These are phyloP conservation scores for Nemopilema nomurai DNA, from an alignment of 30 jellyfish, hydroid and myxozoan species.

Conservation along the genomic window DNA sequence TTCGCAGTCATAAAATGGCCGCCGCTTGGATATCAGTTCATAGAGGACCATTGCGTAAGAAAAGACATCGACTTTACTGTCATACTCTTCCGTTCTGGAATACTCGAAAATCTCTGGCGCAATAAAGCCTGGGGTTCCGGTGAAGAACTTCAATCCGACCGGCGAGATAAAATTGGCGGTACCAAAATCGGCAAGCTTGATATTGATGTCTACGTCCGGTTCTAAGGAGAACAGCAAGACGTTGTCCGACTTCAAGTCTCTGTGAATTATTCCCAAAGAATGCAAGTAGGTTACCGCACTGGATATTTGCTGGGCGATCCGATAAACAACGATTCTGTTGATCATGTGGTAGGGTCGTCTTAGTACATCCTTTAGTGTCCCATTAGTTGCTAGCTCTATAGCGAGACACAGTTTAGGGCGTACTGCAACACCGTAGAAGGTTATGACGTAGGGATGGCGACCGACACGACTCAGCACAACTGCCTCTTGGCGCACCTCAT, in stretches of 20 bases:
- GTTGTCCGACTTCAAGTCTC: conserved; percentile 94
- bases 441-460: conserved; percentile 74
- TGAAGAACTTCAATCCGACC: conserved; percentile 60
- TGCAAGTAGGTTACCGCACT: conserved; percentile 84
- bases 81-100: conserved; percentile 77
- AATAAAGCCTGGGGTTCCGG: conserved; percentile 82
- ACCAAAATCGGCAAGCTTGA: conserved; percentile 92
- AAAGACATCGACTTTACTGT: conserved; percentile 85
- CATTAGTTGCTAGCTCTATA: conserved; percentile 84
- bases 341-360: conserved; percentile 23
- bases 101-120: conserved; percentile 93
- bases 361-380: conserved; percentile 58
- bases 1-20: conserved; percentile 73
- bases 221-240: conserved; percentile 76
- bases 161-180: conserved; percentile 92
- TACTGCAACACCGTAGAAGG: conserved; percentile 77
- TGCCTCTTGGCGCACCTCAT: conserved; percentile 93
- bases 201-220: conserved; percentile 57
- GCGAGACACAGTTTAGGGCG: conserved; percentile 86
- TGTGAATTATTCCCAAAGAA: conserved; percentile 71
- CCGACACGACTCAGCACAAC: conserved; percentile 74
- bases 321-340: conserved; percentile 61
- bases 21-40: conserved; percentile 72
- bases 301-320: conserved; percentile 79
- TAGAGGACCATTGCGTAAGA: conserved; percentile 86